Percentiles rank a stretch among this genome's conserved stretches.
phyloP scores from a whole-genome alignment of 2,797 vertebrate species.

The Urophycis tenuis region DNA sequence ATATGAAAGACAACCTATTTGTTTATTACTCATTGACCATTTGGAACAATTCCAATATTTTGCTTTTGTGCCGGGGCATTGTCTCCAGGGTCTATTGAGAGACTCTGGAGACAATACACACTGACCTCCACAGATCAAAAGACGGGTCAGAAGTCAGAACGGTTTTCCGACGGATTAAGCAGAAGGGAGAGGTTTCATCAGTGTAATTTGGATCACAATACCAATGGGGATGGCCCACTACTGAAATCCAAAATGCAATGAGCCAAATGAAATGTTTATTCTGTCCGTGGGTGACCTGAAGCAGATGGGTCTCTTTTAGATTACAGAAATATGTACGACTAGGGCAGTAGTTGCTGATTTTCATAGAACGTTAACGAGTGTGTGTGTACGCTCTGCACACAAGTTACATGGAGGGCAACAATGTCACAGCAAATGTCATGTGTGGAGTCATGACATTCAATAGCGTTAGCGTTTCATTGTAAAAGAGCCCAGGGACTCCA shows the following conservation, averaged over 20 bases:
- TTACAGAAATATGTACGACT: neutral
- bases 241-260: neutral
- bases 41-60: neutral
- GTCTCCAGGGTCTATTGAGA: neutral
- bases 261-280: conserved; percentile 1
- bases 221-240: neutral
- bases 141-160: neutral
- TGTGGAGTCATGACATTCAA: neutral
- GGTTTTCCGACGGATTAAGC: neutral
- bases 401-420: neutral
- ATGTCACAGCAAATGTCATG: neutral
- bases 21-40: too few species aligned
- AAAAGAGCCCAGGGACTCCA: too few species aligned
- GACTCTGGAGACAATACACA: neutral
- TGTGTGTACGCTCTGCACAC: neutral
- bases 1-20: neutral
- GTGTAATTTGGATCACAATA: conserved; percentile 17
- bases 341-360: neutral
- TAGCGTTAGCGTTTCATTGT: neutral
- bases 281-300: neutral
- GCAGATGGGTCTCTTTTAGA: neutral
- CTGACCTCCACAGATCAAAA: neutral
- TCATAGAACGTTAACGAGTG: neutral
- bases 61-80: neutral
- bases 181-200: conserved; percentile 9